phyloP scores from a whole-genome alignment of 2,113 vertebrate genomes.

The Myrmophylax atrothorax region DNA sequence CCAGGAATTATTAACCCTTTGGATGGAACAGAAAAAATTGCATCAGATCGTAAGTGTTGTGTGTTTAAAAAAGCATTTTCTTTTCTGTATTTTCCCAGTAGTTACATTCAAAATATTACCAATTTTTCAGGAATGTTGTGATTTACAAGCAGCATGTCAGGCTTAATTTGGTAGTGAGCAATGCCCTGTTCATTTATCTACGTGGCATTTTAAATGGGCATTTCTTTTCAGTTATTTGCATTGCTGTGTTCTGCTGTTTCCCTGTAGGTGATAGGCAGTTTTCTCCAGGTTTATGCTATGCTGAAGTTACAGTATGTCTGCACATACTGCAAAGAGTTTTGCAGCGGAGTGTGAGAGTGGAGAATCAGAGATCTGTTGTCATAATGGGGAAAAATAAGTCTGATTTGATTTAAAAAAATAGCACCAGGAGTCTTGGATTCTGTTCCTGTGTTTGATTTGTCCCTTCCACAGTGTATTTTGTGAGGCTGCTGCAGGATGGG shows the following conservation, averaged over 20 bases:
- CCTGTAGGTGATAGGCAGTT: not conserved
- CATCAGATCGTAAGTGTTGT: constrained; percentile 84
- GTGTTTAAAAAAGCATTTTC: not conserved
- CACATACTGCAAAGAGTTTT: not conserved
- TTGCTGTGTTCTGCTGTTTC: not conserved
- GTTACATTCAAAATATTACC: not conserved
- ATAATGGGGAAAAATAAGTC: not conserved
- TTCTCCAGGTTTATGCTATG: not conserved
- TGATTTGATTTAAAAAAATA: not conserved
- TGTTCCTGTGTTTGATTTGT: not conserved
- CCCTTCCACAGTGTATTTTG: not conserved
- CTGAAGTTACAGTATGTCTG: not conserved
- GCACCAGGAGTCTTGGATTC: not conserved
- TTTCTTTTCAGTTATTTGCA: not conserved
- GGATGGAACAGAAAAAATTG: constrained; percentile 96
- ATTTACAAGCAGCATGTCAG: not conserved
- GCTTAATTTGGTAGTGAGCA: not conserved
- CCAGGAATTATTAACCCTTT: constrained; percentile 94
- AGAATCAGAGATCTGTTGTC: not conserved
- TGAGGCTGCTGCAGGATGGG: not conserved
- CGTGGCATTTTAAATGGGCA: accelerated
- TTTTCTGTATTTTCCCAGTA: not conserved
- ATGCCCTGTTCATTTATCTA: not conserved
- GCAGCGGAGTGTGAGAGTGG: not conserved
- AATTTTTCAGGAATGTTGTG: not conserved